phyloP scores from a whole-genome alignment of 2,113 vertebrate species.

The Macrotis lagotis region DNA sequence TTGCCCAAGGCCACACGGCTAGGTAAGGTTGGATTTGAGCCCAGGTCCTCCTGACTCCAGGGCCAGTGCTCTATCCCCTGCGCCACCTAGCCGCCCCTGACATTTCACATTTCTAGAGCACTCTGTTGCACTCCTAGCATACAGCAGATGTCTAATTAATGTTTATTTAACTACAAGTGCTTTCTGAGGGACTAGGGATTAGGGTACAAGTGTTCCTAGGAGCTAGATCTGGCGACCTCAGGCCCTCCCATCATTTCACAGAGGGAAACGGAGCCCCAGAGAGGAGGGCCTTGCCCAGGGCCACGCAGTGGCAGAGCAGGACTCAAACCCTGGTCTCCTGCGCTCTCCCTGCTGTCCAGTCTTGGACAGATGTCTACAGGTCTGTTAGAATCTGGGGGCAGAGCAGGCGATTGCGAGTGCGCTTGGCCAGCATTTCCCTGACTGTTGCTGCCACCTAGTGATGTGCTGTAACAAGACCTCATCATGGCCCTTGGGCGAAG shows the following conservation, averaged over 20 bases:
- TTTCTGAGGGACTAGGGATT: background rate
- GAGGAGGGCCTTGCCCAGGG: too few species aligned
- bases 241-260: background rate
- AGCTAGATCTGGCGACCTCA: background rate
- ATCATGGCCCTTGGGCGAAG: background rate
- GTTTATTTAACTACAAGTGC: background rate
- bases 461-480: background rate
- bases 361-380: background rate
- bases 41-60: too few species aligned
- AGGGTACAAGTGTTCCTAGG: background rate
- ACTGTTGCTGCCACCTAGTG: background rate
- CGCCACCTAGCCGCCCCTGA: too few species aligned
- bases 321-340: too few species aligned
- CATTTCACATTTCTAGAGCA: background rate
- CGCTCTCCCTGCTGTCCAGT: background rate
- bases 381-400: too few species aligned
- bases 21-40: too few species aligned
- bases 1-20: too few species aligned
- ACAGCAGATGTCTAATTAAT: background rate
- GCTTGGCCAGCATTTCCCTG: background rate
- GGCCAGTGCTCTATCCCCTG: too few species aligned
- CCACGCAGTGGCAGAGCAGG: too few species aligned
- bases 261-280: too few species aligned
- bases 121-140: background rate
- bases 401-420: fast-evolving